Base-by-base conservation (phyloP, 2,113 vertebrate species). In the Aramus guarauna region DNA sequence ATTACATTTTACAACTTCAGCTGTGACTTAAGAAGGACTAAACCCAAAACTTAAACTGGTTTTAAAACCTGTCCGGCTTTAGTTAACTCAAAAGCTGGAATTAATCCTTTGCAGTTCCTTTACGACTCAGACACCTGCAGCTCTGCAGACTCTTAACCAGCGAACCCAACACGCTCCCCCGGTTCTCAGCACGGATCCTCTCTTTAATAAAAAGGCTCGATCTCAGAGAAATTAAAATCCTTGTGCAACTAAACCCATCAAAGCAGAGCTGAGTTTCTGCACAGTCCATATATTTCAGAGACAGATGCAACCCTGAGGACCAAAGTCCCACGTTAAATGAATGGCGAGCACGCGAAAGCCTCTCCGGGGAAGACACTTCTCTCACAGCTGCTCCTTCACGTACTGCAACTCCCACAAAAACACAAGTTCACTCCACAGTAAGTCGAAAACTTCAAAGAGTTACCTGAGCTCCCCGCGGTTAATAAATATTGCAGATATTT, bases 401-500 rank as follows among this genome's bases (percentile, higher is more conserved):
- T 23, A 15, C 24, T 36, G 27, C 67, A 26, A 14, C 39, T 52
- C 73, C 8, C 52, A 11, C 48, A n/a, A 9, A 55, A 67, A 10
- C 73, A 32, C 39, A 5, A 82, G 24, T 17, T 43, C 62, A 2
- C 37, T 47, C 21, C 52, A 7, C 68, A 59, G 55, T 13, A 67
- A 55, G 48, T 8, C 75, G 24, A 59, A 52, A 83, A 34, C 88
- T 69, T 68, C 91, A 9, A 68, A 75, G 77, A 63, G 43, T 98
- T 97, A 98, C 97, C 97, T 97, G 97, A 82, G 87, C 27, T 94
- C 50, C 92, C 92, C 13, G 72, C 3, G 9, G 55, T 90, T 59
- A 95, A 6, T 14, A 98, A 88, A 43, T 58, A 94, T 15, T 87
- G 91, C 81, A 97, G 93, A 2, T 98, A 98, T 6, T 98, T 98